A percentile compares a stretch with the other conserved stretches of the same genome.
Evolutionary conservation across 92 coral and sea anemone species (phyloP).

Genomic region (Porites cylindrica): DNA sequence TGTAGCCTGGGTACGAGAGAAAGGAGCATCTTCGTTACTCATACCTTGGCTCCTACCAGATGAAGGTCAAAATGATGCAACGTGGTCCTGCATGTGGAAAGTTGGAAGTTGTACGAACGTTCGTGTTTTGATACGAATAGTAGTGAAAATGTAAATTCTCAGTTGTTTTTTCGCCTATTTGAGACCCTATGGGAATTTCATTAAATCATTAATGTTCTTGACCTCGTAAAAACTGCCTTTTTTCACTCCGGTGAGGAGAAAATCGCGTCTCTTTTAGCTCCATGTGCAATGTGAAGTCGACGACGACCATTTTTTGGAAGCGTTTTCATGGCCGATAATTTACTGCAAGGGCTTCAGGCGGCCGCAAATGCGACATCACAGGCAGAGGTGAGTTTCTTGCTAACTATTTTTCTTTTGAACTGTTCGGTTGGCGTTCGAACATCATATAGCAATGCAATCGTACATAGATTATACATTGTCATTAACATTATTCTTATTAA

Average conservation of each 20-base stretch:
- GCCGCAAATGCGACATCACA: conserved; percentile 87
- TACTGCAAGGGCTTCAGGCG: conserved; percentile 86
- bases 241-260: background rate
- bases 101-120: background rate
- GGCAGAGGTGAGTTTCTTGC: conserved; percentile 69
- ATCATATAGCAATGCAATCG: background rate
- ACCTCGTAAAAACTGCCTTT: background rate
- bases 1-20: background rate
- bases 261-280: conserved; percentile 2
- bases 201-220: background rate
- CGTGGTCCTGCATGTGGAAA: conserved; percentile 49
- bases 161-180: no score
- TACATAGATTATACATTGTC: no score
- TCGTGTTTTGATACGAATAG: conserved; percentile 5
- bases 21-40: background rate
- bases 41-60: background rate
- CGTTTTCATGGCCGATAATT: conserved; percentile 83
- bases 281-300: conserved; percentile 29
- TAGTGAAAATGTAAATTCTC: conserved; percentile 2
- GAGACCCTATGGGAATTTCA: conserved; percentile 12
- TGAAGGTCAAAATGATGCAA: conserved; percentile 55
- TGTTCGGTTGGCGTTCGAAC: background rate
- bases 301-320: background rate
- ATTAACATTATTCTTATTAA: no score
- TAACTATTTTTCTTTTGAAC: background rate